phyloP scores from a whole-genome alignment of 2,888 invertebrate species.

The Desoria tigrina region DNA sequence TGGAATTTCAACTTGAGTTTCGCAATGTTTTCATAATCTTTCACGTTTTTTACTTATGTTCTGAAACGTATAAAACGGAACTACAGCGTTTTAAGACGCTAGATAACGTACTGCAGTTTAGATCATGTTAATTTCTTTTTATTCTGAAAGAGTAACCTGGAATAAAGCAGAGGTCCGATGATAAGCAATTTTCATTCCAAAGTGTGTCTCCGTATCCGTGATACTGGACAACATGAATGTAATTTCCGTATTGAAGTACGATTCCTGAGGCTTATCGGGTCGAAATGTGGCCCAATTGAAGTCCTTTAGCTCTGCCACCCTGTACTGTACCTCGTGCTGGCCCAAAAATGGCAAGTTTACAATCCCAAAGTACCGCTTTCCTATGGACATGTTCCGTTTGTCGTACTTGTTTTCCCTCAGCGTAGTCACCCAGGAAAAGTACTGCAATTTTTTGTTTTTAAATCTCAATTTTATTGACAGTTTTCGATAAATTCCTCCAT shows the following conservation, averaged over 20 bases:
- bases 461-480: background rate
- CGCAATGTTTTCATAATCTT: no score
- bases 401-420: slow-evolving; percentile 37
- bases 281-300: slow-evolving; percentile 46
- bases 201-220: slow-evolving; percentile 43
- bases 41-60: no score
- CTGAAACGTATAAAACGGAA: no score
- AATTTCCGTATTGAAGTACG: slow-evolving; percentile 49
- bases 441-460: slow-evolving; percentile 29
- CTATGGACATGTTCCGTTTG: slow-evolving; percentile 43
- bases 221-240: slow-evolving; percentile 44
- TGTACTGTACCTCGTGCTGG: slow-evolving; percentile 45
- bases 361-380: slow-evolving; percentile 47
- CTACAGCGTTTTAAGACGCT: no score
- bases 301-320: slow-evolving; percentile 43
- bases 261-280: slow-evolving; percentile 37
- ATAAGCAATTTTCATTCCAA: slow-evolving; percentile 51
- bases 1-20: no score
- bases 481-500: background rate
- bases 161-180: slow-evolving; percentile 49
- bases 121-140: no score
- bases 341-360: slow-evolving; percentile 50
- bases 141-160: slow-evolving; percentile 35
- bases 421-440: slow-evolving; percentile 48
- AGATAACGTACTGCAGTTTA: no score